Evolutionary conservation across 1,140 invertebrate species (phyloP).

Genomic region (Schlechtendalia chinensis): DNA sequence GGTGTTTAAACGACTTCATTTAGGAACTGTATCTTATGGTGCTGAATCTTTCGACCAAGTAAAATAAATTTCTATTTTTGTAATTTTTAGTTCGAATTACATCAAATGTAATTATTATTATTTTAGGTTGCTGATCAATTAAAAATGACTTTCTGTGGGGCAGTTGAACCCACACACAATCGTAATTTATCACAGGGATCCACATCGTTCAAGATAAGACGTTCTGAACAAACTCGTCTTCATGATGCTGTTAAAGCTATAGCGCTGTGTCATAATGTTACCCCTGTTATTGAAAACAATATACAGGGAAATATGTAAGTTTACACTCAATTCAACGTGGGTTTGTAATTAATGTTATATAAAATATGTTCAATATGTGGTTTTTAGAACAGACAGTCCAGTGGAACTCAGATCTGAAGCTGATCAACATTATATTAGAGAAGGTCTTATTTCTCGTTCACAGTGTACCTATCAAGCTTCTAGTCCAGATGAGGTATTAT

Average conservation of each 20-base stretch:
- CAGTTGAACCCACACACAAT: conserved; percentile 46
- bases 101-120: not conserved
- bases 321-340: not conserved
- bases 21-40: conserved; percentile 85
- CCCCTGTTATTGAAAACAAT: conserved; percentile 83
- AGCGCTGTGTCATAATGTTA: conserved; percentile 98
- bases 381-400: conserved; percentile 52
- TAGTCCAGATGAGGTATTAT: conserved; percentile 96
- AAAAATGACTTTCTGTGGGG: conserved; percentile 38
- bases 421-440: conserved; percentile 62
- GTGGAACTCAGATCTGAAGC: conserved; percentile 68
- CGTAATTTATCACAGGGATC: conserved; percentile 32
- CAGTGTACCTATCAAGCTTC: conserved; percentile 75
- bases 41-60: conserved; percentile 87
- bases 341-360: not conserved
- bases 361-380: not conserved
- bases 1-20: conserved; percentile 92
- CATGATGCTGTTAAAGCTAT: conserved; percentile 91
- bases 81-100: not conserved
- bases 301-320: conserved; percentile 42
- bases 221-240: conserved; percentile 74
- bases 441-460: conserved; percentile 54
- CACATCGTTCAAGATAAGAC: conserved; percentile 60
- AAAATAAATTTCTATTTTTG: conserved; percentile 52
- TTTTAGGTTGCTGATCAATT: conserved; percentile 47